These are phyloP conservation scores for Pao palembangensis DNA, from an alignment of 2,113 vertebrate genomes.

Conservation along the genomic window DNA sequence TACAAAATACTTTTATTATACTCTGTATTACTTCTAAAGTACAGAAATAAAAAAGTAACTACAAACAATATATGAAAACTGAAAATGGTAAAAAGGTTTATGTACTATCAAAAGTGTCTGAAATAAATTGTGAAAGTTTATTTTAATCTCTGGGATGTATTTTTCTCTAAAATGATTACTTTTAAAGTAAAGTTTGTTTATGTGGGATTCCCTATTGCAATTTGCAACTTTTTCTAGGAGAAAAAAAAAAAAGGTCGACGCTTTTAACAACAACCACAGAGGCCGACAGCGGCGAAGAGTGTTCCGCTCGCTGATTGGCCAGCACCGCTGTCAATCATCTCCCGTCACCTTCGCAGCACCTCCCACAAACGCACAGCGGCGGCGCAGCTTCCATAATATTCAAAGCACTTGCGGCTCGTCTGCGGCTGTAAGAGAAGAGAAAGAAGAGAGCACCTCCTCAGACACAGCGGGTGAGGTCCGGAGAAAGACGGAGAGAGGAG, in stretches of 20 bases:
- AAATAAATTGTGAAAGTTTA: too few relatives aligned
- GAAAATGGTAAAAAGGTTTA: neutral
- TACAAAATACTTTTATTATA: neutral
- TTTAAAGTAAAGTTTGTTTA: neutral
- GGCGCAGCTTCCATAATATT: constrained; percentile 65
- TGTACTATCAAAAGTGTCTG: neutral
- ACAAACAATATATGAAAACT: too few relatives aligned
- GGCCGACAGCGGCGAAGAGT: constrained; percentile 17
- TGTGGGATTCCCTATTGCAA: neutral
- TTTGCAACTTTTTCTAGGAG: neutral
- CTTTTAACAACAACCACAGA: constrained; percentile 31
- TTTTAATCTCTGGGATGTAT: too few relatives aligned
- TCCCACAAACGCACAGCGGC: constrained; percentile 67
- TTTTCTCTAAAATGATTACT: too few relatives aligned
- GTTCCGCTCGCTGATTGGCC: constrained; percentile 48
- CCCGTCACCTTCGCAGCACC: constrained; percentile 56
- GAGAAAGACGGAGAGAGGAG: constrained; percentile 16
- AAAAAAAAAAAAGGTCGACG: neutral
- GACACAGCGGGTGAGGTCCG: neutral
- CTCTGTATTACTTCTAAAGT: too few relatives aligned
- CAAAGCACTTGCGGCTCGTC: constrained; percentile 68
- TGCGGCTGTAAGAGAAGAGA: constrained; percentile 60
- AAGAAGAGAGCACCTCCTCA: constrained; percentile 5
- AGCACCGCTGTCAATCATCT: constrained; percentile 50
- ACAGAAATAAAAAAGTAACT: too few relatives aligned